Evolutionary conservation across 2,113 vertebrate genomes (phyloP).

Genomic region (Turnix velox): DNA sequence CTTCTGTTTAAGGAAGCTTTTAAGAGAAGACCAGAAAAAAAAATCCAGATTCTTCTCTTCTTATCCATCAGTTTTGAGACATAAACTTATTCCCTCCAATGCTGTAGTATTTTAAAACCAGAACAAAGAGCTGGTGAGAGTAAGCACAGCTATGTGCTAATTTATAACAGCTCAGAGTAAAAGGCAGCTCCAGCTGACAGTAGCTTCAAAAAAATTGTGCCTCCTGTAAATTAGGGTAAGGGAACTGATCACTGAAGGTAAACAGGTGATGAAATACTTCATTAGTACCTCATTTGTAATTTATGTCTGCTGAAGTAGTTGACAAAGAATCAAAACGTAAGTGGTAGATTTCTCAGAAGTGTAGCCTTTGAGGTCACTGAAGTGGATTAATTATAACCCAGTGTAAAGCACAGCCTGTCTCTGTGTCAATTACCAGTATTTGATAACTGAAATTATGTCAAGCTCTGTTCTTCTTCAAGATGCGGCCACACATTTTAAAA

Average conservation of each 20-base stretch:
- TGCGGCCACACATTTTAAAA: conserved; percentile 67
- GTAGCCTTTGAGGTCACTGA: conserved; percentile 72
- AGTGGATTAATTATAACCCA: conserved; percentile 73
- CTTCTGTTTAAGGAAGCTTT: neutral
- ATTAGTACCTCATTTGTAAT: conserved; percentile 76
- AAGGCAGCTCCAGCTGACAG: conserved; percentile 63
- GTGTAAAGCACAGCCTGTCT: conserved; percentile 73
- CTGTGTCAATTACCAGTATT: conserved; percentile 71
- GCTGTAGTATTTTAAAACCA: neutral
- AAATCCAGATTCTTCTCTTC: neutral
- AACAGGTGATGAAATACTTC: conserved; percentile 75
- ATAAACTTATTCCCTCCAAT: neutral
- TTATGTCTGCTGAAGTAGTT: conserved; percentile 71
- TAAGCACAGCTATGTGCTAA: conserved; percentile 59
- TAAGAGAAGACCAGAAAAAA: neutral
- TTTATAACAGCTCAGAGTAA: conserved; percentile 62
- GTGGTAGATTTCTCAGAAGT: conserved; percentile 72
- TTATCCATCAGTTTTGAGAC: neutral
- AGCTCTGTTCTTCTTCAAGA: conserved; percentile 79
- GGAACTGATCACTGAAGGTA: conserved; percentile 66
- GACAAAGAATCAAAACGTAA: conserved; percentile 70
- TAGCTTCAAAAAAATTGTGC: conserved; percentile 61
- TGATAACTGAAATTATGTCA: conserved; percentile 74
- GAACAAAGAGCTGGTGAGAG: conserved; percentile 9
- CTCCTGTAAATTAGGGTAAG: conserved; percentile 64